phyloP scores from a whole-genome alignment of 2,888 invertebrate genomes.

The Anagyrus pseudococci region DNA sequence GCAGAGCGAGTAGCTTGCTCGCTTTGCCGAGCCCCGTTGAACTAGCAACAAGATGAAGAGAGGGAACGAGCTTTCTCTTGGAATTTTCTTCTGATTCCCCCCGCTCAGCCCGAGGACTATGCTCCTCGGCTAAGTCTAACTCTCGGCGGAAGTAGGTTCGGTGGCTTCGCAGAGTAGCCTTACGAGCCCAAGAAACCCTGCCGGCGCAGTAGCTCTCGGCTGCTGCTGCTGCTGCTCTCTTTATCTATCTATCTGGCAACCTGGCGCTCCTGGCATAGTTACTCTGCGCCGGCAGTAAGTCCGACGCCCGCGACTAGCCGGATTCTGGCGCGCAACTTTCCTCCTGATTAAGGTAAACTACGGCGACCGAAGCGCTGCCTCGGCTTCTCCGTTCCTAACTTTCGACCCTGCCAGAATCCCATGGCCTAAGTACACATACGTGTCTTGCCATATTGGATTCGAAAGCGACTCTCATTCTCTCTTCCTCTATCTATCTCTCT shows the following conservation, averaged over 20 bases:
- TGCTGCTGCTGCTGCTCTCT: neutral
- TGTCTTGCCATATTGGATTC: constrained; percentile 46
- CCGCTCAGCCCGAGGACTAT: too few relatives aligned
- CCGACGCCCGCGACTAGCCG: neutral
- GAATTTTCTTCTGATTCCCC: too few relatives aligned
- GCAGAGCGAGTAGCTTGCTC: too few relatives aligned
- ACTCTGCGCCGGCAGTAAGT: neutral
- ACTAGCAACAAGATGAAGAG: too few relatives aligned
- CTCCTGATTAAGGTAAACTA: constrained; percentile 52
- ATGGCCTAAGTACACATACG: constrained; percentile 28
- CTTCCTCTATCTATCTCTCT: constrained; percentile 4
- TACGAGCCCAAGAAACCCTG: neutral
- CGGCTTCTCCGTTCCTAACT: too few relatives aligned
- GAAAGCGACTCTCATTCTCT: constrained; percentile 3
- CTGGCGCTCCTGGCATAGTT: constrained; percentile 5
- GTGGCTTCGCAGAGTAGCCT: too few relatives aligned
- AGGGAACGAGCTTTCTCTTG: too few relatives aligned
- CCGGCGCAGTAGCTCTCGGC: neutral
- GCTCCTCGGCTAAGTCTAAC: constrained; percentile 6
- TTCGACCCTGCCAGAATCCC: constrained; percentile 39
- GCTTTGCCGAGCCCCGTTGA: too few relatives aligned
- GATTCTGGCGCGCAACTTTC: constrained; percentile 44
- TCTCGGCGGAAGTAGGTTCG: neutral
- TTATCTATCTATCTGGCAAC: neutral
- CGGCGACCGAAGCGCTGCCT: constrained; percentile 25